Evolutionary conservation across 1,140 invertebrate species (phyloP).

Genomic region (Halictus rubicundus): DNA sequence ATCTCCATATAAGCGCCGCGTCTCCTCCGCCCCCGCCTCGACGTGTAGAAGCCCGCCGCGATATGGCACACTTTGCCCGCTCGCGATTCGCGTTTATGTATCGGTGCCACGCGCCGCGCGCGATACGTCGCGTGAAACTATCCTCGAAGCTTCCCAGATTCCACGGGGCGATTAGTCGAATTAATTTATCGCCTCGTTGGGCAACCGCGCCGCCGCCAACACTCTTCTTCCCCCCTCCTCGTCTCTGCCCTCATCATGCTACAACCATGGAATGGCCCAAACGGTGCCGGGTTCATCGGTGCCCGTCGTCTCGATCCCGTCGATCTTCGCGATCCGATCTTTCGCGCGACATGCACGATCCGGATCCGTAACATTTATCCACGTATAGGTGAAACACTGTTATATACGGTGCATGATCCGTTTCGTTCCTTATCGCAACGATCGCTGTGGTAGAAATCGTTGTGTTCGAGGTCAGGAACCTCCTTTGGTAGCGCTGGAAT

Average conservation of each 20-base stretch:
- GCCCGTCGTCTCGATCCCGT: neutral
- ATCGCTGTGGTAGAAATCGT: too few relatives aligned
- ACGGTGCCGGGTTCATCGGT: neutral
- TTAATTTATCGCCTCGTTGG: slow-evolving; percentile 37
- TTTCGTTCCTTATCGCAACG: too few relatives aligned
- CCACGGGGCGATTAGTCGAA: slow-evolving; percentile 41
- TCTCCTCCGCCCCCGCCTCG: slow-evolving; percentile 4
- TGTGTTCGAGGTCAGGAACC: too few relatives aligned
- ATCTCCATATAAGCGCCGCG: slow-evolving; percentile 47
- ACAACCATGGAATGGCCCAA: too few relatives aligned
- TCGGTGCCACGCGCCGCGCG: slow-evolving; percentile 17
- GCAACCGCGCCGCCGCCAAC: neutral
- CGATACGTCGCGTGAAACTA: slow-evolving; percentile 45
- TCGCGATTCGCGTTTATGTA: slow-evolving; percentile 42
- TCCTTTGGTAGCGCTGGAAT: too few relatives aligned
- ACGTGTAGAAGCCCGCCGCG: slow-evolving; percentile 1
- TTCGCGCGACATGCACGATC: neutral
- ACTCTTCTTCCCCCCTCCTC: neutral
- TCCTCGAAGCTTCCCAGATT: slow-evolving; percentile 47
- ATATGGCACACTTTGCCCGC: slow-evolving; percentile 55
- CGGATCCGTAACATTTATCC: too few relatives aligned
- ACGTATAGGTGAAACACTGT: too few relatives aligned
- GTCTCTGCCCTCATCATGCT: too few relatives aligned
- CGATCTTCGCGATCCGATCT: neutral
- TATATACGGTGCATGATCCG: too few relatives aligned